These are phyloP conservation scores for Odocoileus virginianus DNA, from an alignment of 2,113 vertebrate genomes.

Conservation along the genomic window DNA sequence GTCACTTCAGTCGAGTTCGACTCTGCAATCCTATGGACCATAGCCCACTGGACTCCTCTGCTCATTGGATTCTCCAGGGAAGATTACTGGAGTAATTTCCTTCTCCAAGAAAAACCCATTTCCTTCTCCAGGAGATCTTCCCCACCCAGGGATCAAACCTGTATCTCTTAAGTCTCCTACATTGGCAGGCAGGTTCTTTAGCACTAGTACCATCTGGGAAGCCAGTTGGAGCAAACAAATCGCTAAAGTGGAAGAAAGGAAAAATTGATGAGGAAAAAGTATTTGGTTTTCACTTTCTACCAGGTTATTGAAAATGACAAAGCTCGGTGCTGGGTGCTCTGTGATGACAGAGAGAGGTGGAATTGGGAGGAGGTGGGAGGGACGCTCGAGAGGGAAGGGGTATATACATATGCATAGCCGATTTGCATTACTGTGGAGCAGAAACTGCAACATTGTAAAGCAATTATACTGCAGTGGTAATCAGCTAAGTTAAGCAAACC, in stretches of 20 bases:
- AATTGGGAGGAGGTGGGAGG: not conserved
- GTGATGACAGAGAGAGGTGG: not conserved
- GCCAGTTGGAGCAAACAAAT: not conserved
- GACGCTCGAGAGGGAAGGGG: not conserved
- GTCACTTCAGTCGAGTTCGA: not conserved
- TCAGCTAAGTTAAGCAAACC: not conserved
- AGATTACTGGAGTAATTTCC: not conserved
- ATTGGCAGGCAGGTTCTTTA: not conserved
- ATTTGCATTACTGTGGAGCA: not conserved
- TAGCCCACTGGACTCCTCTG: not conserved
- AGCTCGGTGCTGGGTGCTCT: not conserved
- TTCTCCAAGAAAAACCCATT: not conserved
- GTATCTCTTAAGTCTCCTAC: not conserved
- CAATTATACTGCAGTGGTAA: not conserved
- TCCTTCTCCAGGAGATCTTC: not conserved
- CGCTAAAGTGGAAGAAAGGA: not conserved
- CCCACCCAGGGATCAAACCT: not conserved
- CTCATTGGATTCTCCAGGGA: not conserved
- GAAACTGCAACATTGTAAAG: not conserved
- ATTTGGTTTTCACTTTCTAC: conserved; percentile 18
- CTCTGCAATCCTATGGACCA: not conserved
- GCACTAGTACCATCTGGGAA: not conserved
- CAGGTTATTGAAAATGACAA: not conserved
- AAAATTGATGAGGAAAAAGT: conserved; percentile 24
- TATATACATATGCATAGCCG: not conserved